phyloP scores from a whole-genome alignment of 2,797 vertebrate species.

The Amblyraja radiata region DNA sequence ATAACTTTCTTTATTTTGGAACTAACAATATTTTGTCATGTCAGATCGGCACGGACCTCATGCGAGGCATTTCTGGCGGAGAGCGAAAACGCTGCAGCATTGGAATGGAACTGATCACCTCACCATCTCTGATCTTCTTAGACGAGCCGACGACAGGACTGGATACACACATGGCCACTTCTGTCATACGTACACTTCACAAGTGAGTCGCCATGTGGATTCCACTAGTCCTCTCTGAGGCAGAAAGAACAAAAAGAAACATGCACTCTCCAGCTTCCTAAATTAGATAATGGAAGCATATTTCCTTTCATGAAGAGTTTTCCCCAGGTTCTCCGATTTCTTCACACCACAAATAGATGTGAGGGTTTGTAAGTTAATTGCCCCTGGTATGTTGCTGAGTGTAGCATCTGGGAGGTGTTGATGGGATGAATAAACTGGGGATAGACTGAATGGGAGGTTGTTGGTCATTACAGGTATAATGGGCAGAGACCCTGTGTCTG shows the following conservation, averaged over 20 bases:
- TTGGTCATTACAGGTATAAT: too few relatives aligned
- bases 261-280: too few relatives aligned
- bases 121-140: constrained; percentile 62
- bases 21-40: constrained; percentile 33
- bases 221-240: background rate
- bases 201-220: constrained; percentile 27
- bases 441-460: too few relatives aligned
- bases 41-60: constrained; percentile 67
- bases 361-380: too few relatives aligned
- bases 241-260: background rate
- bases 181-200: constrained; percentile 54
- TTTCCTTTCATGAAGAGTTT: too few relatives aligned
- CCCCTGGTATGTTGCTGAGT: too few relatives aligned
- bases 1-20: background rate
- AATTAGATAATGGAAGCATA: too few relatives aligned
- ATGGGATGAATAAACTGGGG: too few relatives aligned
- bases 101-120: constrained; percentile 65
- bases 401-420: too few relatives aligned
- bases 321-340: too few relatives aligned
- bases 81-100: constrained; percentile 68
- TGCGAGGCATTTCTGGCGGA: constrained; percentile 65
- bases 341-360: too few relatives aligned
- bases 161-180: constrained; percentile 63
- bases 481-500: too few relatives aligned
- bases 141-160: constrained; percentile 69